Evolutionary conservation across 1,140 invertebrate genomes (phyloP).

Genomic region (Asbolus verrucosus): DNA sequence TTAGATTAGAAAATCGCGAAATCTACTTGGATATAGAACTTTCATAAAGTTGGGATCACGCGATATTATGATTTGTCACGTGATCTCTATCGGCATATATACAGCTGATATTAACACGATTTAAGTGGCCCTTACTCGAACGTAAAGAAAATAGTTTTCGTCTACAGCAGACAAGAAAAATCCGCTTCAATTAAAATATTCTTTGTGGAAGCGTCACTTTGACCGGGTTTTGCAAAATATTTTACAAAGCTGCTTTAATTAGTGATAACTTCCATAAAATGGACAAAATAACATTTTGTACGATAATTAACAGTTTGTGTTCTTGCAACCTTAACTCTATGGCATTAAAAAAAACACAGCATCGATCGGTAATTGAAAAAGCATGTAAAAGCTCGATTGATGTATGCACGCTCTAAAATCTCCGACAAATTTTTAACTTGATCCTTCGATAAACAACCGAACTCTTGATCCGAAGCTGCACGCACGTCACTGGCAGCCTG

Average conservation of each 20-base stretch:
- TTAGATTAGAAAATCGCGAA: slow-evolving; percentile 44
- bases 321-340: slow-evolving; percentile 24
- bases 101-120: slow-evolving; percentile 18
- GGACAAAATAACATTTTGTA: slow-evolving; percentile 23
- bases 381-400: slow-evolving; percentile 22
- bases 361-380: slow-evolving; percentile 37
- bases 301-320: slow-evolving; percentile 43
- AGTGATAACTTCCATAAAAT: slow-evolving; percentile 16
- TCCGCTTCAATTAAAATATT: neutral
- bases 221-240: neutral
- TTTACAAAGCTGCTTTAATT: slow-evolving; percentile 6
- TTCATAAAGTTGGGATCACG: slow-evolving; percentile 41
- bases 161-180: neutral
- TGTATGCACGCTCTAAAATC: slow-evolving; percentile 9
- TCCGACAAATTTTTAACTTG: neutral
- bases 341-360: slow-evolving; percentile 1
- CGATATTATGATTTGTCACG: slow-evolving; percentile 47
- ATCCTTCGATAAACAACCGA: neutral
- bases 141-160: slow-evolving; percentile 7
- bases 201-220: slow-evolving; percentile 5
- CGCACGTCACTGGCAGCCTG: no score
- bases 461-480: no score
- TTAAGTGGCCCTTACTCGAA: slow-evolving; percentile 1
- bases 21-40: slow-evolving; percentile 43
- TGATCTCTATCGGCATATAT: slow-evolving; percentile 28